Evolutionary conservation across 35 echinoderm and acorn worm genomes (phyloP), one percentile per base, ranked within the genome.

Genomic region (Acanthaster planci): DNA sequence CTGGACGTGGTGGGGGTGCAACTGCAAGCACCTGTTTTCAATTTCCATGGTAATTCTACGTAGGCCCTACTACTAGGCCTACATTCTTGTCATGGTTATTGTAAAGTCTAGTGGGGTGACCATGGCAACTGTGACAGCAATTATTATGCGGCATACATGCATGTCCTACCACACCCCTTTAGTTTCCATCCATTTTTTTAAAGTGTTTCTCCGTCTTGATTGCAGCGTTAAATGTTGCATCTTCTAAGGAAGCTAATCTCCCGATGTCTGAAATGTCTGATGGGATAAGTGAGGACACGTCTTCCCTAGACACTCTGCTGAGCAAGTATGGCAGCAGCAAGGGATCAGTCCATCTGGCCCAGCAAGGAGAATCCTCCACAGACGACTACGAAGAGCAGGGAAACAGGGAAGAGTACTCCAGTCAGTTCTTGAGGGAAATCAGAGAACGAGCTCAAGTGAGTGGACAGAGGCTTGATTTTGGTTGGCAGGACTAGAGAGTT

Each of bases 381-480:
- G 34, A 34, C 14, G 64, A 34, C 34, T 26, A 72, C 15, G 16
- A 36, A 14, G 64, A 72, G 30, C 26, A 30, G 23, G 29, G 23
- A 14, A 10, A 72, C 23, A 72, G 64, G 30, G 29, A 31, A 14
- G 64, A 72, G 64, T 34, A 72, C 14, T 12, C 64, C 26, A 72
- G 64, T 72, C 30, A 72, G 34, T 72, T 72, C 64, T 72, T 72
- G 34, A 26, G 34, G 9, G 64, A 72, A 26, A 72, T 72, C 64
- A 72, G 23, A 72, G 64, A 72, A 8, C 64, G 64, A 1, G 64
- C 64, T 72, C 26, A 72, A 34, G 64, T 72, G 64, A 72, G 29
- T 34, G 7, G 3, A 6, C 21, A 72, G 30, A 0, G 34, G 14
- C 42, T 12, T 47, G 42, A 12, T 4, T 47, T 47, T 47, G 42